Evolutionary conservation across 2,797 vertebrate genomes (phyloP), one percentile per base, ranked within the genome.

Genomic region (Setipinna tenuifilis): DNA sequence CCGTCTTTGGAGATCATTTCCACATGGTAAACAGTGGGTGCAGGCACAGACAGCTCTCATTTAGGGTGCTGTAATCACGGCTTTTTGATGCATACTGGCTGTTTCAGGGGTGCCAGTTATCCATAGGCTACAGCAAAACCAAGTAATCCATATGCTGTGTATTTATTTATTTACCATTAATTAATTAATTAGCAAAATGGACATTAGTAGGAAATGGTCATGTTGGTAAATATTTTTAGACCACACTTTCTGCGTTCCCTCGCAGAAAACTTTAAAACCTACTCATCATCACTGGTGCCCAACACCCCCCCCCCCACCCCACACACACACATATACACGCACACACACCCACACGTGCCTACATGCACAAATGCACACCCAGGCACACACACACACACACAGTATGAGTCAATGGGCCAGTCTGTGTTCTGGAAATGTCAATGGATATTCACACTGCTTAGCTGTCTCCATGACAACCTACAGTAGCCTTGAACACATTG

Each of bases 401-500:
- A 58, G 31, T 50, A 81, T 83, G 75, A 86, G 71, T 65, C 83
- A 81, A 85, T 84, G 82, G 82, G 71, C 81, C 68, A 61, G 84
- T 87, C 81, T 85, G 87, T 62, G 83, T 84, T 87, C 82, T 44
- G 81, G 58, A 88, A 88, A 89, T 86, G 89, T 88, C 84, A 87
- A 85, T 87, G 83, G 82, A 86, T 87, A 81, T 86, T 81, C 83
- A 81, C 65, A 85, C 59, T 46, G 82, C 54, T 85, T 84, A 65
- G 0, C 14, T 10, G 85, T 88, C 78, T 80, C 86, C 58, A 90
- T 88, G 88, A 86, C 84, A 88, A 90, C 88, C 41, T 84, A 57
- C 83, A 61, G 84, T 23, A 85, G 41, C 35, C 57, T 25, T 78
- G 57, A 84, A 84, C 28, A 54, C 46, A 41, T 82, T 85, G 21